Percentiles rank a stretch among this genome's conserved stretches.
Conservation (phyloP, 2,113 vertebrate species). For the Ramphastos sulfuratus region DNA sequence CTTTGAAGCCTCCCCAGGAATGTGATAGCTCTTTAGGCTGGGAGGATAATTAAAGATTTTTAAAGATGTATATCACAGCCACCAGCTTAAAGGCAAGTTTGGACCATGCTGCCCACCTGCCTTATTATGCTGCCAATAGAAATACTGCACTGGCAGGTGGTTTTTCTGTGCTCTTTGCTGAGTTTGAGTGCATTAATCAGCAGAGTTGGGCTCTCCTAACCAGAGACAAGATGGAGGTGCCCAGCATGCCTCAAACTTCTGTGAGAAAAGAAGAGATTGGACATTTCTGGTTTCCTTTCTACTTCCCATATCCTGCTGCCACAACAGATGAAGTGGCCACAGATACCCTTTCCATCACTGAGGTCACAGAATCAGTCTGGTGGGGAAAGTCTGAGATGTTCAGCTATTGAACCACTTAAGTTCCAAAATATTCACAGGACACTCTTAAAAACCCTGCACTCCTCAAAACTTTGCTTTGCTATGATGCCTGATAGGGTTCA, state of each 20-base stretch:
- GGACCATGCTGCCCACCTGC: not conserved
- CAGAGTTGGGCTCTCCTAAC: not conserved
- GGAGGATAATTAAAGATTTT: not conserved
- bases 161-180: not conserved
- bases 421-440: not conserved
- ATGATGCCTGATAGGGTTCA: not conserved
- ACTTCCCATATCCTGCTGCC: not conserved
- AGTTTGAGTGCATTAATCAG: not conserved
- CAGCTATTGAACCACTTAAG: not conserved
- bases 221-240: not conserved
- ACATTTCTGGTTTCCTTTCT: not conserved
- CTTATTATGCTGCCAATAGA: not conserved
- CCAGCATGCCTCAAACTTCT: not conserved
- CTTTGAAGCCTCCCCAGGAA: not conserved
- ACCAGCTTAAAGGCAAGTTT: not conserved
- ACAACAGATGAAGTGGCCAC: not conserved
- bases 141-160: not conserved
- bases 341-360: not conserved
- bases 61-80: not conserved
- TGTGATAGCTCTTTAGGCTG: not conserved
- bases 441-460: not conserved
- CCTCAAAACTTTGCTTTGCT: not conserved
- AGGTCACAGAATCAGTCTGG: too few species aligned
- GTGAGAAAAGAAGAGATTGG: not conserved
- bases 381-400: not conserved